phyloP scores from a whole-genome alignment of 1,140 invertebrate genomes.

The Pseudachorutes palmiensis region DNA sequence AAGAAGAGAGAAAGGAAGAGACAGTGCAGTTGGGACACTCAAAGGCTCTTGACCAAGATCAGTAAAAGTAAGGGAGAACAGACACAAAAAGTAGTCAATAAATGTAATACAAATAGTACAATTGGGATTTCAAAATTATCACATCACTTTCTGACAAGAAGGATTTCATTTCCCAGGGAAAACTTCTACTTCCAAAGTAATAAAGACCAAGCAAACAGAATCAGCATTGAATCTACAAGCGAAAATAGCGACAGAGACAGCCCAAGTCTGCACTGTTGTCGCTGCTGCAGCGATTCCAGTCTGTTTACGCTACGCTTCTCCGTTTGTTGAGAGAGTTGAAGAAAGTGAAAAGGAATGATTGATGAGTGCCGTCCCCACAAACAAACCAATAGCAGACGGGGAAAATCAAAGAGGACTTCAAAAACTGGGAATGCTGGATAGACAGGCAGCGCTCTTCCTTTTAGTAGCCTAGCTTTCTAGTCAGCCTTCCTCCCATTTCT shows the following conservation, averaged over 20 bases:
- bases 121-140: neutral
- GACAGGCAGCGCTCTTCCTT: too few species aligned
- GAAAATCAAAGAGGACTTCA: neutral
- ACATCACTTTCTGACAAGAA: neutral
- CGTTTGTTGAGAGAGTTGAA: neutral
- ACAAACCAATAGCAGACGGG: too few species aligned
- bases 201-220: constrained; percentile 6
- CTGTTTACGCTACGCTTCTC: neutral
- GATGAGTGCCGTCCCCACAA: neutral
- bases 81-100: too few species aligned
- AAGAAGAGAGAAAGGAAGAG: constrained; percentile 22
- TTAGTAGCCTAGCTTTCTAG: neutral
- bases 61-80: neutral
- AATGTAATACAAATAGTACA: too few species aligned
- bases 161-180: too few species aligned
- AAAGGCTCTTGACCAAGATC: neutral
- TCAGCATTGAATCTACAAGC: neutral
- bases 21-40: neutral
- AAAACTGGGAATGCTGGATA: too few species aligned
- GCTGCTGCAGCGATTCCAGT: too few species aligned
- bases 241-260: too few species aligned
- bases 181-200: too few species aligned
- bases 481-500: neutral
- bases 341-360: constrained; percentile 15
- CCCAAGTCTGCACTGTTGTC: too few species aligned